Evolutionary conservation across 1,140 invertebrate genomes (phyloP), one percentile per base, ranked within the genome.

Genomic region (Geopemphigus sp.): DNA sequence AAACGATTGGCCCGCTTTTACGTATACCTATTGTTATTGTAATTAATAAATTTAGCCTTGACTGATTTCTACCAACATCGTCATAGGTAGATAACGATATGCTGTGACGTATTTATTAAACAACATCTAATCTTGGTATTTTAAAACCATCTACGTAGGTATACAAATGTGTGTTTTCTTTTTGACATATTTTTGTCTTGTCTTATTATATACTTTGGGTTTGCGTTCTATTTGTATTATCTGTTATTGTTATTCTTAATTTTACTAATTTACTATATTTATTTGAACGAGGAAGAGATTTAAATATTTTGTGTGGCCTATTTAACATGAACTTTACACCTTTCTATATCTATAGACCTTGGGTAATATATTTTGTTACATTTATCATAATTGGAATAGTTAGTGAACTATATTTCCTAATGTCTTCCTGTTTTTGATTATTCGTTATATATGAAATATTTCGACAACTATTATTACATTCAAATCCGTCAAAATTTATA

Each of bases 11-110:
- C n/a, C n/a, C n/a, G n/a, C n/a, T 0, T 26, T 0, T 1, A 15
- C 19, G 5, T 45, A 19, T 59, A 24, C 19, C 14, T 15, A 64
- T 32, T 64, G 61, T 63, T 32, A 17, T 63, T 19, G 0, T 64
- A 64, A n/a, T 64, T 11, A 64, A 61, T 45, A 45, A n/a, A 32
- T 22, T 6, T 68, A 24, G 64, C 64, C 64, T 68, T 68, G 64
- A 68, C 64, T 22, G 19, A 68, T 12, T 68, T 22, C 6, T 22
- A 68, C 47, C 15, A 39, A 1, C 17, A n/a, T 66, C 32, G n/a
- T 66, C 5, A 66, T 64, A 11, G n/a, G n/a, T n/a, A n/a, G n/a
- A n/a, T n/a, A n/a, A n/a, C n/a, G n/a, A n/a, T n/a, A n/a, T n/a
- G n/a, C n/a, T n/a, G n/a, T n/a, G n/a, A n/a, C n/a, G n/a, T n/a